A percentile compares a stretch with the other conserved stretches of the same genome.
Evolutionary conservation across 2,797 vertebrate genomes (phyloP).

Genomic region (Fundulus diaphanus): DNA sequence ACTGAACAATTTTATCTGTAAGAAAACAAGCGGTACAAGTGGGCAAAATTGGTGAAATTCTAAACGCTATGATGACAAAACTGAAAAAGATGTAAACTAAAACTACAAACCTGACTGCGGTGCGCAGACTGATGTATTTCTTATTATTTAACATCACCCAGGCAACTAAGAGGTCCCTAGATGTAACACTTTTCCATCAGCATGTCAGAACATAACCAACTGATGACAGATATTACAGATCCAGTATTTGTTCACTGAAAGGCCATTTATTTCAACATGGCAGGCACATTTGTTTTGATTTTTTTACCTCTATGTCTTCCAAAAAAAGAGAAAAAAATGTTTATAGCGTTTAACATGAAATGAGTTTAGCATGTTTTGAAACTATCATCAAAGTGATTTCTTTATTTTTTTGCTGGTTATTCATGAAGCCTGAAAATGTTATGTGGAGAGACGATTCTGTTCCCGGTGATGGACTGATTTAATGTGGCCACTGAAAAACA

Average conservation of each 20-base stretch:
- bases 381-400: neutral
- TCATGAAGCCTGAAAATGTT: conserved; percentile 1
- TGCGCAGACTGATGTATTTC: neutral
- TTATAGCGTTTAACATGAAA: neutral
- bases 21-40: neutral
- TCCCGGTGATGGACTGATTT: neutral
- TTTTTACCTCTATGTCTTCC: neutral
- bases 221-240: neutral
- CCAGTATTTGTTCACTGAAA: neutral
- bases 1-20: conserved; percentile 8
- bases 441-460: neutral
- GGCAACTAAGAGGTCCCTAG: neutral
- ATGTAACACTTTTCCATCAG: conserved; percentile 6
- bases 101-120: neutral
- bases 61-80: neutral
- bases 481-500: conserved; percentile 4
- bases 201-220: conserved; percentile 11
- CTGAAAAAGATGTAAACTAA: neutral
- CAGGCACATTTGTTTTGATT: neutral
- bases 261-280: neutral
- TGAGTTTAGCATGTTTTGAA: neutral
- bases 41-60: neutral
- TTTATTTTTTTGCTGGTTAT: neutral
- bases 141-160: conserved; percentile 6
- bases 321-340: neutral